A percentile compares a stretch with the other conserved stretches of the same genome.
Conservation (phyloP, 2,797 vertebrate species). For the Alectoris magna region DNA sequence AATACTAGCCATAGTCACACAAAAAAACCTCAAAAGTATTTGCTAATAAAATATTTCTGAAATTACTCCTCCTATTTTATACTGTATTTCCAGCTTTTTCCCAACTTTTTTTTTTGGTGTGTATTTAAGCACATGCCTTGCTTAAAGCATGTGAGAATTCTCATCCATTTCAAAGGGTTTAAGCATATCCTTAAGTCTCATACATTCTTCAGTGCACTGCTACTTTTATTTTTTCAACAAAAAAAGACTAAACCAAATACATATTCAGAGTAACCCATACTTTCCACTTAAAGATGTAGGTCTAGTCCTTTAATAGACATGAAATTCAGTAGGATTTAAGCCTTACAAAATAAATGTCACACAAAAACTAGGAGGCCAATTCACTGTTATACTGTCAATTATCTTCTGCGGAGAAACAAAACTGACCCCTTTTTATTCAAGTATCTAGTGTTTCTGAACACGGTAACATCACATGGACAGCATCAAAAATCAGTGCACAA, state of each 20-base stretch:
- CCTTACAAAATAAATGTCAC: not conserved
- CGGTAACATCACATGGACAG: not conserved
- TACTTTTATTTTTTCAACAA: not conserved
- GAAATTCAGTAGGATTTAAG: not conserved
- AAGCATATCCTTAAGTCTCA: not conserved
- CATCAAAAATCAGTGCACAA: not conserved
- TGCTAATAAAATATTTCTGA: slow-evolving; percentile 44
- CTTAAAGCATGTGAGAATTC: slow-evolving; percentile 18
- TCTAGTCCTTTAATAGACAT: not conserved
- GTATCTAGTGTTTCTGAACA: not conserved
- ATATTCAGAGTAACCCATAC: not conserved
- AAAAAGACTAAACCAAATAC: not conserved
- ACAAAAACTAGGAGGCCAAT: not conserved
- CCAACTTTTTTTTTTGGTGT: not conserved
- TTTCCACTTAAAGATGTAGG: not conserved
- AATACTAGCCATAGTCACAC: slow-evolving; percentile 38
- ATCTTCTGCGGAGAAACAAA: not conserved
- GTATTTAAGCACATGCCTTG: not conserved
- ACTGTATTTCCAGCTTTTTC: slow-evolving; percentile 10
- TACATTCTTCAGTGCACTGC: not conserved
- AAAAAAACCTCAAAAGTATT: slow-evolving; percentile 38
- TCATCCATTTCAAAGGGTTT: not conserved
- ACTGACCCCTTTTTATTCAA: not conserved
- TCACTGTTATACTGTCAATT: not conserved
- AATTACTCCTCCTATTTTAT: slow-evolving; percentile 37